Evolutionary conservation across 2,797 vertebrate species (phyloP).

Genomic region (Micromesistius poutassou): DNA sequence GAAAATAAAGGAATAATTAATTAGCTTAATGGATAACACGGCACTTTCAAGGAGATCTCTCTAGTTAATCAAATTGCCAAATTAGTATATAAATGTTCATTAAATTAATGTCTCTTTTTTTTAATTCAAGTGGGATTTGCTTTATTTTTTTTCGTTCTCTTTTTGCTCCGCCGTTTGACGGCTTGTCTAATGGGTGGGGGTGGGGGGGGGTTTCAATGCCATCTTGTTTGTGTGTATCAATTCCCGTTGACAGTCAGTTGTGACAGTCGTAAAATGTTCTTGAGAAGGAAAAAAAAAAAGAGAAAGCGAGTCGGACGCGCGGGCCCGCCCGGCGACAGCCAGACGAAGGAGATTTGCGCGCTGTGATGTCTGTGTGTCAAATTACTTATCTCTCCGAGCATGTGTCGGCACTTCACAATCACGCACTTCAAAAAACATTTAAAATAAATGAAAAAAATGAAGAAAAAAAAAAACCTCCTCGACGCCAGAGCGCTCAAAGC

Average conservation of each 20-base stretch:
- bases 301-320: slow-evolving; percentile 65
- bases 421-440: slow-evolving; percentile 71
- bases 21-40: slow-evolving; percentile 61
- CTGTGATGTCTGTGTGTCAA: slow-evolving; percentile 78
- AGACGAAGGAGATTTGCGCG: slow-evolving; percentile 39
- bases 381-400: slow-evolving; percentile 79
- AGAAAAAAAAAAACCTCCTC: background rate
- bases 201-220: slow-evolving; percentile 25
- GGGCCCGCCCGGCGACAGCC: slow-evolving; percentile 66
- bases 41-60: slow-evolving; percentile 43
- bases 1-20: slow-evolving; percentile 45
- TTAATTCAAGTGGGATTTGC: slow-evolving; percentile 43
- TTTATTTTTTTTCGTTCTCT: background rate
- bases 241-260: slow-evolving; percentile 67
- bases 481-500: slow-evolving; percentile 59
- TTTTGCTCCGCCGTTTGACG: slow-evolving; percentile 56
- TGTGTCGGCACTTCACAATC: slow-evolving; percentile 77
- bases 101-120: slow-evolving; percentile 40
- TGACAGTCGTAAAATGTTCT: slow-evolving; percentile 75
- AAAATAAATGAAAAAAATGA: background rate
- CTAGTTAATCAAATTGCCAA: slow-evolving; percentile 55
- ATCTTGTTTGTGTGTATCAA: slow-evolving; percentile 59
- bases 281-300: slow-evolving; percentile 67
- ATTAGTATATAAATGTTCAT: slow-evolving; percentile 57
- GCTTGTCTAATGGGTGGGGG: slow-evolving; percentile 66